These are phyloP conservation scores for Onychostoma macrolepis DNA, from an alignment of 2,113 vertebrate genomes.

Conservation along the genomic window DNA sequence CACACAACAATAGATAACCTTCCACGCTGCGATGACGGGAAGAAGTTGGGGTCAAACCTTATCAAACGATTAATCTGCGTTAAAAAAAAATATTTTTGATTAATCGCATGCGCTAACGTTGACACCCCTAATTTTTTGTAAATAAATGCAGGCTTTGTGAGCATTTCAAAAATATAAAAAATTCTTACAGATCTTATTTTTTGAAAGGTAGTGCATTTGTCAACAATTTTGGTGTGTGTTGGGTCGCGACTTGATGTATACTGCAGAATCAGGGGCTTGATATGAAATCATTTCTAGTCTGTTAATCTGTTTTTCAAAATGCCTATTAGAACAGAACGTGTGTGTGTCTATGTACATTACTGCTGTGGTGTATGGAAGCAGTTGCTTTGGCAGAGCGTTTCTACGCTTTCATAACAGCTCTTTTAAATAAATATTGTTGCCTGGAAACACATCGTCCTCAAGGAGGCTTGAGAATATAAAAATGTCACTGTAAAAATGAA, in stretches of 20 bases:
- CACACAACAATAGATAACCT: no score
- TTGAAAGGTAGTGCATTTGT: not conserved
- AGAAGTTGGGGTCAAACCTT: no score
- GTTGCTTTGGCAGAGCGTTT: not conserved
- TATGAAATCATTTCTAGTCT: not conserved
- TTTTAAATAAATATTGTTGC: slow-evolving; percentile 4
- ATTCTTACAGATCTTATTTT: not conserved
- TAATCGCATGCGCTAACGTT: no score
- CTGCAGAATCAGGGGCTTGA: not conserved
- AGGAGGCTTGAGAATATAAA: not conserved
- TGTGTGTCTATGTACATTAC: not conserved
- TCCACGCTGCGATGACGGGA: no score
- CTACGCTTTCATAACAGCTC: not conserved
- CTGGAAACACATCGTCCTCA: not conserved
- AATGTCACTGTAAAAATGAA: not conserved
- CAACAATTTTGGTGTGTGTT: not conserved
- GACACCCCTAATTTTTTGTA: no score
- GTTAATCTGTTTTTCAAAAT: not conserved
- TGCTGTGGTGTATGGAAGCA: not conserved
- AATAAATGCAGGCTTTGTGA: not conserved
- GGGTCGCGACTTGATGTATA: not conserved
- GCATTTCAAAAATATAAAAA: not conserved
- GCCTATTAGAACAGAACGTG: not conserved
- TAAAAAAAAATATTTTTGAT: no score
- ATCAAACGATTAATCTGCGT: no score